Evolutionary conservation across 2,797 vertebrate genomes (phyloP).

Genomic region (Anisognathus igniventris): DNA sequence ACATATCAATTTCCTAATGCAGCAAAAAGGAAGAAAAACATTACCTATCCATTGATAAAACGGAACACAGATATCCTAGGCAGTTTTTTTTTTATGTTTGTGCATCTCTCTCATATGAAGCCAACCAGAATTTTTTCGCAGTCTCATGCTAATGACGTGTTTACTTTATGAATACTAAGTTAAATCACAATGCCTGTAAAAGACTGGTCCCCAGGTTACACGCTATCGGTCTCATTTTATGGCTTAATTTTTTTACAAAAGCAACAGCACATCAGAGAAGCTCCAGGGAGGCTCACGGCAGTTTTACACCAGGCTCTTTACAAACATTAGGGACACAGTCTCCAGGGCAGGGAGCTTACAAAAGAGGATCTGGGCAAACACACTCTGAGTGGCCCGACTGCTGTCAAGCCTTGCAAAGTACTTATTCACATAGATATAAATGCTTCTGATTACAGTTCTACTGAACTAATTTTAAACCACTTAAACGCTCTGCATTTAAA

Average conservation of each 20-base stretch:
- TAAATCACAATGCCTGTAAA: background rate
- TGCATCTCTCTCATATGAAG: background rate
- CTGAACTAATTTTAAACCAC: constrained; percentile 27
- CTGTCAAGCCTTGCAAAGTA: background rate
- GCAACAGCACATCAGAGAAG: background rate
- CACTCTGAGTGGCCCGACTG: background rate
- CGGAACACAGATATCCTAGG: background rate
- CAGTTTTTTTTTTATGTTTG: background rate
- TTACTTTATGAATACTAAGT: background rate
- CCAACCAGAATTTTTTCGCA: background rate
- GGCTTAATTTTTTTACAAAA: background rate
- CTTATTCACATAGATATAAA: background rate
- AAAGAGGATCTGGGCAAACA: background rate
- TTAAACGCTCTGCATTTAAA: background rate
- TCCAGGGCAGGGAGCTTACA: background rate
- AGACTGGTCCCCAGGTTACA: background rate
- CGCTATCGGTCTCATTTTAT: background rate
- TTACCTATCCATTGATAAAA: background rate
- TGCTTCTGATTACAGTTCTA: background rate
- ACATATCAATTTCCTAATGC: background rate
- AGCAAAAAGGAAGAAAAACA: background rate
- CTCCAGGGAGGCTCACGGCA: background rate
- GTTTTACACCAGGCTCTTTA: background rate
- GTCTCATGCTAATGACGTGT: background rate
- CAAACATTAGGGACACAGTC: background rate